Base-by-base conservation (phyloP, 2,888 invertebrate genomes). In the Orthosia incerta region DNA sequence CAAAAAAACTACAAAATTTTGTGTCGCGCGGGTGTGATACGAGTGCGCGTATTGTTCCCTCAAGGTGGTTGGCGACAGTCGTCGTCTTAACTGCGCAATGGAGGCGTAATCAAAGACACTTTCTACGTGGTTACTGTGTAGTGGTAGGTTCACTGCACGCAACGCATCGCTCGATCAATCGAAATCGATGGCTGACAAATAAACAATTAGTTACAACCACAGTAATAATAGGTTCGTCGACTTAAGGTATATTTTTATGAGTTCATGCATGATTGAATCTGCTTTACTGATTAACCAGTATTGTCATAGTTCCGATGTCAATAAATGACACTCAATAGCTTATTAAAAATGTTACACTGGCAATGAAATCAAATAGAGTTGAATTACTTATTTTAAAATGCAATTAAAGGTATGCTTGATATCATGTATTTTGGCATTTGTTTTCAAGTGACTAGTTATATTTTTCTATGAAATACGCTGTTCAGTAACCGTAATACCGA, bases 31-130 rank as follows among this genome's bases (percentile, higher is more conserved):
- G 31, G 31, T 31, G 31, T 31, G 31, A 31, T 2, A 31, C 31
- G 31, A 31, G 7, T 31, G 31, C 5, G 31, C 31, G 31, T 5
- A 31, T 31, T 31, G 31, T 31, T 31, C 5, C 7, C 31, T 31
- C 31, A 31, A 31, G 5, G 31, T 31, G 31, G 31, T 31, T 5
- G 31, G 31, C 31, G 31, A 31, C 31, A 31, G 31, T 31, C 31
- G 5, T 31, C 31, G 5, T 31, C 31, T 31, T 31, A 39, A 53
- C 69, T 50, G 39, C 46, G 50, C 31, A 15, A 60, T 71, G 56
- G 56, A 66, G 31, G 16, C 31, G 72, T 61, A 75, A 70, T 74
- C 64, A 68, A 74, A 66, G 72, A 71, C 74, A 75, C 82, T 84
- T 84, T 85, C 82, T 73, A 80, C 50, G 62, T 56, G 63, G 45